A percentile compares a stretch with the other conserved stretches of the same genome.
Conservation (phyloP, 2,888 invertebrate genomes). For the Neocrepidodera transversa region DNA sequence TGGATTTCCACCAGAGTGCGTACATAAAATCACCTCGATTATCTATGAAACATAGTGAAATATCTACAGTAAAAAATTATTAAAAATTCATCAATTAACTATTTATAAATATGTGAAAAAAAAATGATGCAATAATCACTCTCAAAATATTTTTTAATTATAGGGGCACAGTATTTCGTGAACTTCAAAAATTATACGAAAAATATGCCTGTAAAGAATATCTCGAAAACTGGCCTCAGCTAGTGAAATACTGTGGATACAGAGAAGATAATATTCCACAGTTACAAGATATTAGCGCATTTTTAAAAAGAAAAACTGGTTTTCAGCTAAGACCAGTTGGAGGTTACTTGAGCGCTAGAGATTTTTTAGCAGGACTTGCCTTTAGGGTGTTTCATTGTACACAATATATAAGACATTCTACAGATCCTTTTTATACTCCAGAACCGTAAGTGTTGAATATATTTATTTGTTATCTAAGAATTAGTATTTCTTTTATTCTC, state of each 20-base stretch:
- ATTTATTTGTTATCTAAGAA: too few relatives aligned
- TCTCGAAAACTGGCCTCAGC: constrained; percentile 90
- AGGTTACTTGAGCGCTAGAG: constrained; percentile 79
- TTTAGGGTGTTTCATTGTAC: constrained; percentile 86
- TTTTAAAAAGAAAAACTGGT: constrained; percentile 89
- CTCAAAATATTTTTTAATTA: too few relatives aligned
- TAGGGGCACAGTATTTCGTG: constrained; percentile 92
- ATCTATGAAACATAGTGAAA: too few relatives aligned
- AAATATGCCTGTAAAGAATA: constrained; percentile 93
- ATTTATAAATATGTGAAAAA: too few relatives aligned
- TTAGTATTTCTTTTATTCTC: too few relatives aligned
- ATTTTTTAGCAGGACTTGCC: constrained; percentile 82
- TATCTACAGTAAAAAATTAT: too few relatives aligned
- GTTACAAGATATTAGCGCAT: constrained; percentile 87
- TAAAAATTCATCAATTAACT: too few relatives aligned
- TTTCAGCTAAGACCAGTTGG: constrained; percentile 95
- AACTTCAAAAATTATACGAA: constrained; percentile 87
- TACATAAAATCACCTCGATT: too few relatives aligned
- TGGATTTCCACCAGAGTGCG: too few relatives aligned
- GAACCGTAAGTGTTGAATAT: constrained; percentile 93
- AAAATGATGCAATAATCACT: too few relatives aligned
- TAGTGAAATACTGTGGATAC: constrained; percentile 94
- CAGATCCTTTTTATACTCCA: constrained; percentile 97
- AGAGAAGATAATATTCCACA: constrained; percentile 93
- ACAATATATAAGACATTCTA: constrained; percentile 93